Conservation (phyloP, 2,113 vertebrate genomes). For the Dasyprocta punctata region DNA sequence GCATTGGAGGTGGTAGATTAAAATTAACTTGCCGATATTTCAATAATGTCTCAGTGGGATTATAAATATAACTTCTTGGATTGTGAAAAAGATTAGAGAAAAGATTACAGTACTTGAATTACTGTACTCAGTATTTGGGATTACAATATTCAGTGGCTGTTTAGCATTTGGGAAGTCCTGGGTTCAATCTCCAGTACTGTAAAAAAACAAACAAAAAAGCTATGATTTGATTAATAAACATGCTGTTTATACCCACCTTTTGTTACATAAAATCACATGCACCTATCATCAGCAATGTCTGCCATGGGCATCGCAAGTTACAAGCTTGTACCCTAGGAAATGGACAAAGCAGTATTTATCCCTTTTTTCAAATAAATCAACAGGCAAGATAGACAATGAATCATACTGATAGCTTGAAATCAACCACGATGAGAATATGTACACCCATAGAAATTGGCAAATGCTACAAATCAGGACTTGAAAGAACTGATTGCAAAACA, state of each 20-base stretch:
- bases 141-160: too few species aligned
- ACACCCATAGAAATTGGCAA: not conserved
- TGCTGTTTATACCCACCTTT: not conserved
- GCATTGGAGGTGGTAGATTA: too few species aligned
- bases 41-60: too few species aligned
- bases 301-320: not conserved
- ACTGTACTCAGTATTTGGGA: too few species aligned
- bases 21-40: too few species aligned
- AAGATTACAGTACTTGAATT: too few species aligned
- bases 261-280: not conserved
- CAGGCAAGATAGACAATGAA: not conserved
- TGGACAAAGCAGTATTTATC: not conserved
- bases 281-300: conserved; percentile 7
- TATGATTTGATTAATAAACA: not conserved
- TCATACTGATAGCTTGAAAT: not conserved
- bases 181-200: not conserved
- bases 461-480: not conserved
- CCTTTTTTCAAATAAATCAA: not conserved
- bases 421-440: not conserved
- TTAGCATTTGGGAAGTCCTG: not conserved
- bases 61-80: too few species aligned
- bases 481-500: not conserved
- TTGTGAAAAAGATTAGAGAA: too few species aligned
- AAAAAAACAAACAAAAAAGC: not conserved
- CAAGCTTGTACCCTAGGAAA: not conserved